Conservation (phyloP, 2,113 vertebrate species). For the Psittacara wagleri region DNA sequence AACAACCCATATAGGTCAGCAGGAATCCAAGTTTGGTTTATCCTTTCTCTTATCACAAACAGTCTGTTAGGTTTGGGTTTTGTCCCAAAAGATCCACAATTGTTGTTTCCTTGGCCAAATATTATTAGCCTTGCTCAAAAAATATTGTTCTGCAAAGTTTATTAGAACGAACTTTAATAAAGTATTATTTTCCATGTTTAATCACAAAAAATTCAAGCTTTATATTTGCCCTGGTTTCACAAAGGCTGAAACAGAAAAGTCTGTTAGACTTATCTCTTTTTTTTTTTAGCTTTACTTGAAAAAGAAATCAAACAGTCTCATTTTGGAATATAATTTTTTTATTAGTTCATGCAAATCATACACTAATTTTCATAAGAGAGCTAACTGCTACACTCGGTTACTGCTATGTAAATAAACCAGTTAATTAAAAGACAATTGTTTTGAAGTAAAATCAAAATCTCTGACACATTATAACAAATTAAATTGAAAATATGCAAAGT, state of each 20-base stretch:
- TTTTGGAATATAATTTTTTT: neutral
- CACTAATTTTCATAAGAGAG: neutral
- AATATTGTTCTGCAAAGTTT: neutral
- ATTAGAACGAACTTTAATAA: neutral
- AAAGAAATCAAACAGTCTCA: neutral
- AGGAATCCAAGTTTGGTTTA: neutral
- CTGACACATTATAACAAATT: neutral
- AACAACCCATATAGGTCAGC: neutral
- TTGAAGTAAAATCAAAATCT: constrained; percentile 5
- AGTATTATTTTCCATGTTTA: neutral
- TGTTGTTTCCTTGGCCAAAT: neutral
- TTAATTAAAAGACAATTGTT: neutral
- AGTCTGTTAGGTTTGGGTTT: neutral
- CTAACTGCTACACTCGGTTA: neutral
- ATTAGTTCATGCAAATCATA: neutral
- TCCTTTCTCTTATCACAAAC: neutral
- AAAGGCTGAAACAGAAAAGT: neutral
- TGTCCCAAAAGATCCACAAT: neutral
- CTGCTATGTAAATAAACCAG: neutral
- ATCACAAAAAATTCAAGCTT: neutral
- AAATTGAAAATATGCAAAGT: neutral
- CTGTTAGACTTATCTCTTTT: neutral
- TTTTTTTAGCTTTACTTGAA: neutral
- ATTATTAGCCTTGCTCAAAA: neutral
- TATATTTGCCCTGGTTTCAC: neutral